Evolutionary conservation across 2,888 invertebrate species (phyloP).

Genomic region (Plebejus melissa): DNA sequence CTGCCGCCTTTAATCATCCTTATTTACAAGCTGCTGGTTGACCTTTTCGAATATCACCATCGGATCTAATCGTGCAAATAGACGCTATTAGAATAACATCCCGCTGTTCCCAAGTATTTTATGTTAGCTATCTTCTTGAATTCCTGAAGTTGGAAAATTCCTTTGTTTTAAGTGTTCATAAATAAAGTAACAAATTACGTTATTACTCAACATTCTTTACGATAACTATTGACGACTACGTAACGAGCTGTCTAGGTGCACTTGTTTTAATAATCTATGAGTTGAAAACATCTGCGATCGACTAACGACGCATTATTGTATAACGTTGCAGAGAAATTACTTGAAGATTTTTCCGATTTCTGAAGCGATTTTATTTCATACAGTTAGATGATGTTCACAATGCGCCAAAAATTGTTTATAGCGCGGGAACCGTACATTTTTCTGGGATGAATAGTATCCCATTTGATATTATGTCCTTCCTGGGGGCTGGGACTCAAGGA

Average conservation of each 20-base stretch:
- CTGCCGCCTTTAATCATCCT: slow-evolving; percentile 72
- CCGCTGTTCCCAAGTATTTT: not conserved
- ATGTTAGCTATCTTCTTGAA: not conserved
- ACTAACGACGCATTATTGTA: slow-evolving; percentile 23
- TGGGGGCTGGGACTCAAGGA: too few species aligned
- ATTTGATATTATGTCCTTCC: too few species aligned
- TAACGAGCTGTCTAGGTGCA: not conserved
- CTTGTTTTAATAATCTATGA: slow-evolving; percentile 8
- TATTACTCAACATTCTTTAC: slow-evolving; percentile 10
- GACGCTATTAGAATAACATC: not conserved
- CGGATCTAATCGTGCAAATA: slow-evolving; percentile 14
- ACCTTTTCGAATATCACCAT: slow-evolving; percentile 43
- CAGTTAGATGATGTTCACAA: too few species aligned
- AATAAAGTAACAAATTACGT: not conserved
- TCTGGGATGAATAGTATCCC: too few species aligned
- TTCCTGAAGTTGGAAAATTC: not conserved
- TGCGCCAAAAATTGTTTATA: too few species aligned
- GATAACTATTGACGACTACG: not conserved
- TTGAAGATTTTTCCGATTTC: not conserved
- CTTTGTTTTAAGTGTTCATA: not conserved
- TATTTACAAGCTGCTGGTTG: slow-evolving; percentile 60
- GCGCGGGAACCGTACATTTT: too few species aligned
- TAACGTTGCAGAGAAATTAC: slow-evolving; percentile 19
- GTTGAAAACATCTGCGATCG: slow-evolving; percentile 2
- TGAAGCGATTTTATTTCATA: not conserved